A percentile compares a stretch with the other conserved stretches of the same genome.
These are phyloP conservation scores for Cryptoprocta ferox DNA, from an alignment of 2,797 vertebrate genomes.

Conservation along the genomic window DNA sequence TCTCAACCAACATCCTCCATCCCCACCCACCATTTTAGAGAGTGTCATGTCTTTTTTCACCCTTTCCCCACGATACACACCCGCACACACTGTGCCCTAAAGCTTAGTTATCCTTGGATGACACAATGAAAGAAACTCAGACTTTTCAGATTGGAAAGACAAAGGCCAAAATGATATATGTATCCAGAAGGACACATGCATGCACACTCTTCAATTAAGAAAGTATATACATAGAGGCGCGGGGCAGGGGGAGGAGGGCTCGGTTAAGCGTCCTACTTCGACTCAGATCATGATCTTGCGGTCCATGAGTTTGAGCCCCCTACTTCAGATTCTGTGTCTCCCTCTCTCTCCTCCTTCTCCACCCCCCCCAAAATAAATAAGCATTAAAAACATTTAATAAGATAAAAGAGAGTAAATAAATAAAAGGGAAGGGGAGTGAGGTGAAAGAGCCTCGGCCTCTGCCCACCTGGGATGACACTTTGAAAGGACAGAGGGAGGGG, in stretches of 20 bases:
- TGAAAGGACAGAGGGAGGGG: neutral
- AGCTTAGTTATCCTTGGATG: neutral
- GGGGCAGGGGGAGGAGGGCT: too few relatives aligned
- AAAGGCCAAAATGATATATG: neutral
- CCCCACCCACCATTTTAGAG: neutral
- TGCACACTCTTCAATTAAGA: neutral
- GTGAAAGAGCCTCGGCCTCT: neutral
- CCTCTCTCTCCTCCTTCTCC: too few relatives aligned
- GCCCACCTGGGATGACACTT: neutral
- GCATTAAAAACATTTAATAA: too few relatives aligned
- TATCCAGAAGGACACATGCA: neutral
- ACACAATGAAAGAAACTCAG: neutral
- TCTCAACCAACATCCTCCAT: neutral
- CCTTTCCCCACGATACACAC: neutral
- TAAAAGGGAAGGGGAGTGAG: neutral
- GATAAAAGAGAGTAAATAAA: neutral
- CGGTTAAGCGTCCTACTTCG: accelerated
- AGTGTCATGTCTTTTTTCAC: neutral
- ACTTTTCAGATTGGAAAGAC: slow-evolving; percentile 52
- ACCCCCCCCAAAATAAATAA: too few relatives aligned
- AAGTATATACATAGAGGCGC: neutral
- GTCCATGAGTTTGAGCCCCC: too few relatives aligned
- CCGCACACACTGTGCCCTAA: neutral
- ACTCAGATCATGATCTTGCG: too few relatives aligned
- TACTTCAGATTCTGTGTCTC: too few relatives aligned